Evolutionary conservation across 1,140 invertebrate genomes (phyloP).

Genomic region (Maconellicoccus hirsutus): DNA sequence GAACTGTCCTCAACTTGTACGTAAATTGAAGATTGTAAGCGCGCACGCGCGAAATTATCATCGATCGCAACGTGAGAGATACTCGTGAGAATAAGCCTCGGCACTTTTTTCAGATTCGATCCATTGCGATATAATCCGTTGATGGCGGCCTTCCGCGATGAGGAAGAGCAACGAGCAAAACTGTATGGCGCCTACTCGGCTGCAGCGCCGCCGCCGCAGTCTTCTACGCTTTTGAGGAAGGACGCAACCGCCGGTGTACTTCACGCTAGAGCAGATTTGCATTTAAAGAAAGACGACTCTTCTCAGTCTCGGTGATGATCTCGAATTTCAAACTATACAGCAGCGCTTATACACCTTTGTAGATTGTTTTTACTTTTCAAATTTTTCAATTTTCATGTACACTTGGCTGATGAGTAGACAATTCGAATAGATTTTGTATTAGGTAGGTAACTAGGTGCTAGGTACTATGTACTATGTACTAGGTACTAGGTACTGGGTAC

Average conservation of each 20-base stretch:
- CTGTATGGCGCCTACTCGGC: neutral
- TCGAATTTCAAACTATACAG: neutral
- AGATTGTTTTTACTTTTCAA: too few species aligned
- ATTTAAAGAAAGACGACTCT: constrained; percentile 12
- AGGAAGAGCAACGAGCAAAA: constrained; percentile 47
- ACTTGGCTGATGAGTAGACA: too few species aligned
- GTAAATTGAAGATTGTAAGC: neutral
- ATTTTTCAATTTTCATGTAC: too few species aligned
- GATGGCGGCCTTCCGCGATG: constrained; percentile 36
- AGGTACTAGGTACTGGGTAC: too few species aligned
- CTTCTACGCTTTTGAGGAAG: neutral
- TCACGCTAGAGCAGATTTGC: neutral
- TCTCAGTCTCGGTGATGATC: constrained; percentile 17
- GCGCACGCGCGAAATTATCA: neutral
- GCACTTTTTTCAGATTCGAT: constrained; percentile 30
- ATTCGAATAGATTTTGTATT: too few species aligned
- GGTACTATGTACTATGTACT: too few species aligned
- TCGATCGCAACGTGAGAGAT: neutral
- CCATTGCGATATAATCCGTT: constrained; percentile 31
- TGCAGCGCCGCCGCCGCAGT: neutral
- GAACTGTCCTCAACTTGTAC: neutral
- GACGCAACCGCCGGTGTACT: neutral
- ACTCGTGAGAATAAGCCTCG: too few species aligned
- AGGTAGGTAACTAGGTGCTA: too few species aligned
- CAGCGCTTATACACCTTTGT: too few species aligned